phyloP scores from a whole-genome alignment of 2,113 vertebrate species.

The Microtus montanus region DNA sequence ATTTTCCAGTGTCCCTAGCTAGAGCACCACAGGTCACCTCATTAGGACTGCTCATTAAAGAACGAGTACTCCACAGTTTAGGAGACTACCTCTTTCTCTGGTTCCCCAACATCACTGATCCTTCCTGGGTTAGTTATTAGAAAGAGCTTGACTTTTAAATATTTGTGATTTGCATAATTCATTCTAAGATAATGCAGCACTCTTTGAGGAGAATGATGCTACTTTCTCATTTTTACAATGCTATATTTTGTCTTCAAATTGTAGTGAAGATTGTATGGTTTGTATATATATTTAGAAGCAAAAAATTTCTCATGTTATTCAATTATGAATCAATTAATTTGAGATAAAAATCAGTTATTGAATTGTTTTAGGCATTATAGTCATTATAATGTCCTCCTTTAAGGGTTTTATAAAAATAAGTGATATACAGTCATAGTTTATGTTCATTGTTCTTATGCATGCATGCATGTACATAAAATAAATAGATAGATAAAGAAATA shows the following conservation, averaged over 20 bases:
- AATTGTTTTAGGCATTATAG: not conserved
- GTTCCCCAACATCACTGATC: slow-evolving; percentile 2
- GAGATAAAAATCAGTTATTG: slow-evolving; percentile 5
- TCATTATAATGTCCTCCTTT: slow-evolving; percentile 13
- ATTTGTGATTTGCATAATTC: slow-evolving; percentile 47
- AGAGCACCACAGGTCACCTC: not conserved
- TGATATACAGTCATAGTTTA: not conserved
- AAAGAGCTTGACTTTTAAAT: slow-evolving; percentile 7
- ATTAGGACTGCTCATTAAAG: slow-evolving; percentile 21
- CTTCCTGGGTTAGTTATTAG: slow-evolving; percentile 27
- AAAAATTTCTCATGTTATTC: slow-evolving; percentile 14
- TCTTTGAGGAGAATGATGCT: slow-evolving; percentile 6
- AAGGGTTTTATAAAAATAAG: not conserved
- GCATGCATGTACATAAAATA: not conserved
- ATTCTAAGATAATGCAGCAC: not conserved
- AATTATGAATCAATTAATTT: not conserved
- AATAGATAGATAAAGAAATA: not conserved
- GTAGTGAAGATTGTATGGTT: not conserved
- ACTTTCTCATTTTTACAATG: slow-evolving; percentile 12
- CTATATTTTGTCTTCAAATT: slow-evolving; percentile 12
- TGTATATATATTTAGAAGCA: not conserved
- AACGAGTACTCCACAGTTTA: not conserved
- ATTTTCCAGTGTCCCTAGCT: not conserved
- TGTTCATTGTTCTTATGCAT: not conserved
- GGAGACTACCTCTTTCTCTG: not conserved